Evolutionary conservation across 2,888 invertebrate species (phyloP), one percentile per base, ranked within the genome.

Genomic region (Heliconius cydno): DNA sequence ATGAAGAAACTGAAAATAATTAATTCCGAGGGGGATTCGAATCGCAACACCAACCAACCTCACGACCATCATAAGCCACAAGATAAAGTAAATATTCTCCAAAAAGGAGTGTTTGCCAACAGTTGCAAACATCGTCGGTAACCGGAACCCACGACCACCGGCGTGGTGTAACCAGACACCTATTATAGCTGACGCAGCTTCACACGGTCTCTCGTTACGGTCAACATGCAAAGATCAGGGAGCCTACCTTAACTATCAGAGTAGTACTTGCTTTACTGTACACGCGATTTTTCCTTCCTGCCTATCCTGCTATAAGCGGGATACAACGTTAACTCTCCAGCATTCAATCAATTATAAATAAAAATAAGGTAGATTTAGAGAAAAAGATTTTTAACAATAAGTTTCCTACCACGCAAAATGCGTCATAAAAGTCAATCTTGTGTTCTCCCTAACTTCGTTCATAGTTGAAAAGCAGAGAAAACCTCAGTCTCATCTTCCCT

Each of bases 141-240:
- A 73, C n/a, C 22, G 7, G n/a, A 73, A 57, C 73, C 63, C 65
- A 66, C 80, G 83, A 81, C 84, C 84, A 84, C 84, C 84, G 80
- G 76, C 79, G 79, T 60, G 28, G 82, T 67, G 83, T 34, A 79
- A 84, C 79, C 72, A 78, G 80, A 84, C 76, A 80, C 81, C 82
- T 34, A 30, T 65, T 65, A 78, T 78, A 65, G 79, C 71, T 73
- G 68, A 78, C 75, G 77, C 81, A 80, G 81, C 82, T 71, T 81
- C 82, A 76, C 82, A 82, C 82, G 82, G 80, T 30, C 22, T 82
- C 79, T 13, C 25, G 57, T 82, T 82, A 81, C 82, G 52, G 57
- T 25, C 25, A 25, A 70, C 70, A 70, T 70, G 70, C 70, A 70
- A 70, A 41, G 41, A 41, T 70, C 41, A 9, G 25, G 41, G 70